phyloP scores from a whole-genome alignment of 2,888 invertebrate genomes.

The Eumacrocentrus americanus region DNA sequence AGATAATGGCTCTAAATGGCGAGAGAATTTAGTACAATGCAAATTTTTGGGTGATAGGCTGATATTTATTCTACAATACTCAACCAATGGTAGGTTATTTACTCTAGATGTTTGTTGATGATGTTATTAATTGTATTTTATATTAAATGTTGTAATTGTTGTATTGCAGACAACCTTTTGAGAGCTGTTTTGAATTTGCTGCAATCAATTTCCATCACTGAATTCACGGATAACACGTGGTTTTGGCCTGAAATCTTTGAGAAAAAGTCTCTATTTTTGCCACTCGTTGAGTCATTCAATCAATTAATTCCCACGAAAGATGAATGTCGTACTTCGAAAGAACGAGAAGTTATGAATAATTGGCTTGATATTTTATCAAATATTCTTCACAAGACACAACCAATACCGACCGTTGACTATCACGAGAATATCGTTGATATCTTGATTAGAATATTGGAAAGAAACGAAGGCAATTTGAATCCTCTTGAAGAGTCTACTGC shows the following conservation, averaged over 20 bases:
- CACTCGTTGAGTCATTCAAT: slow-evolving; percentile 44
- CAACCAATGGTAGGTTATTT: slow-evolving; percentile 64
- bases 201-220: slow-evolving; percentile 40
- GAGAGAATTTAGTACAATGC: slow-evolving; percentile 44
- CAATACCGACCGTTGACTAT: background rate
- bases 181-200: slow-evolving; percentile 46
- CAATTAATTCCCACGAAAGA: slow-evolving; percentile 41
- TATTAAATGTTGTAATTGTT: slow-evolving; percentile 3
- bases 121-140: slow-evolving; percentile 2
- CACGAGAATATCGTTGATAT: slow-evolving; percentile 38
- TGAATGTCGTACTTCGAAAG: slow-evolving; percentile 30
- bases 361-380: slow-evolving; percentile 46
- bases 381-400: slow-evolving; percentile 31
- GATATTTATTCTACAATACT: slow-evolving; percentile 76
- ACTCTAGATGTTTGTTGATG: too few species aligned
- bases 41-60: slow-evolving; percentile 67
- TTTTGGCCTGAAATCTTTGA: slow-evolving; percentile 42
- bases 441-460: slow-evolving; percentile 40
- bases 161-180: slow-evolving; percentile 35
- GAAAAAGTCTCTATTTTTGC: slow-evolving; percentile 39
- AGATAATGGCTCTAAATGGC: slow-evolving; percentile 47
- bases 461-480: slow-evolving; percentile 37
- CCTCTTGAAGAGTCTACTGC: slow-evolving; percentile 43
- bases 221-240: slow-evolving; percentile 34
- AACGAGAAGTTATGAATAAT: slow-evolving; percentile 43